Evolutionary conservation across 2,888 invertebrate species (phyloP), one percentile per base, ranked within the genome.

Genomic region (Nemotelus nigrinus): DNA sequence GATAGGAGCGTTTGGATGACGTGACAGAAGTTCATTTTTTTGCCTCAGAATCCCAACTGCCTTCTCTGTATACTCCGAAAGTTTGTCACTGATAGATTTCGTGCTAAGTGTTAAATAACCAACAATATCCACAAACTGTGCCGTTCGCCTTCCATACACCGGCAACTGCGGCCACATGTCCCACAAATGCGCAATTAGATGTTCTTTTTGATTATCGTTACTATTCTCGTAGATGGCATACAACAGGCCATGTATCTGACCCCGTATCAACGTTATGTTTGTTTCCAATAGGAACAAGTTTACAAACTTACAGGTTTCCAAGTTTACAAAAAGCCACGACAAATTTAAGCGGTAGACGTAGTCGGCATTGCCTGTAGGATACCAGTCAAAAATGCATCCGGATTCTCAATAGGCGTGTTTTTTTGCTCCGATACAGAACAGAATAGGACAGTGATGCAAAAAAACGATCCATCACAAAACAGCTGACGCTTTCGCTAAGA

Each of bases 61-160:
- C 82, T 94, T 94, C 82, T 95, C 93, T 78, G 96, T 93, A 86
- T 95, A 96, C 80, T 93, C 92, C 88, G 94, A 88, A 45, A 88
- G 81, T 48, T 91, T 92, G 55, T 91, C 90, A 3, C 90, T 90
- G 76, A 91, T 90, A 79, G 92, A 91, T 2, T 92, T 91, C 0
- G 93, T 96, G 85, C 96, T 96, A 43, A 99, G 89, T 0, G 97
- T 96, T 85, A 98, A 96, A 87, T 96, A 98, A 0, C 98, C 98
- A 4, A 99, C 90, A 0, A 99, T 90, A 86, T 99, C 99, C 0
- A 98, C 97, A 88, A 98, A 98, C 86, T 99, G 98, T 0, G 96
- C 94, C 0, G 98, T 97, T 86, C 98, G 95, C 2, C 96, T 91
- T 0, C 99, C 99, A 85, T 96, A 97, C 77, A 93, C 92, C 1